phyloP scores from a whole-genome alignment of 2,113 vertebrate species.

The Lates calcarifer region DNA sequence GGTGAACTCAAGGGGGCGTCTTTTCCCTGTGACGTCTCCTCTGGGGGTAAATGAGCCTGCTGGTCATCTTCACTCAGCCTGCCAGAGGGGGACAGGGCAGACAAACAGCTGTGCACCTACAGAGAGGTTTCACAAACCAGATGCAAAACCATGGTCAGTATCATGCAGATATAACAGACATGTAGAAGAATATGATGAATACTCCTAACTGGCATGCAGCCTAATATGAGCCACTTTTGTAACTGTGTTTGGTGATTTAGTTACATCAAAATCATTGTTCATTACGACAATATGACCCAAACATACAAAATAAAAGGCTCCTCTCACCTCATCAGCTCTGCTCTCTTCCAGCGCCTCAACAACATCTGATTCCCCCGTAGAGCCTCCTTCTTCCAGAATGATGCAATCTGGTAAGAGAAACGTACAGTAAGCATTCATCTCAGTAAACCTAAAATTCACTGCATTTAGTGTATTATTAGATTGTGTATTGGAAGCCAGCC shows the following conservation, averaged over 20 bases:
- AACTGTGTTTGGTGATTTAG: background rate
- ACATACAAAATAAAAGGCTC: background rate
- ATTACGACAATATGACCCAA: background rate
- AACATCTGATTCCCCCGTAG: slow-evolving; percentile 32
- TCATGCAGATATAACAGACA: background rate
- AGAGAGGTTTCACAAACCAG: slow-evolving; percentile 15
- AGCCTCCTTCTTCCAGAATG: slow-evolving; percentile 58
- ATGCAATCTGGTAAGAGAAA: slow-evolving; percentile 54
- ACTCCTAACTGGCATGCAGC: background rate
- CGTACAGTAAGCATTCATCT: background rate
- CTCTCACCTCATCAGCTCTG: slow-evolving; percentile 67
- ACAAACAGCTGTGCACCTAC: slow-evolving; percentile 40
- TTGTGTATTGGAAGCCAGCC: background rate
- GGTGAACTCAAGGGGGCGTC: slow-evolving; percentile 30
- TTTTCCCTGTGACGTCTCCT: slow-evolving; percentile 51
- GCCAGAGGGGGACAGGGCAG: slow-evolving; percentile 31
- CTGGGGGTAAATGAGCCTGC: slow-evolving; percentile 35
- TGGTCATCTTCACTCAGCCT: slow-evolving; percentile 43
- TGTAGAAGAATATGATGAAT: background rate
- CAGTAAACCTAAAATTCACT: background rate
- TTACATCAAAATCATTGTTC: background rate
- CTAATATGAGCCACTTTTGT: background rate
- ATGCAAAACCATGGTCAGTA: background rate
- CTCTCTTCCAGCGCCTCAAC: slow-evolving; percentile 65
- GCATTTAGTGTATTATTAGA: background rate